Percentiles rank a stretch among this genome's conserved stretches.
These are phyloP conservation scores for Cantharis nigra DNA, from an alignment of 2,888 invertebrate species.

Conservation along the genomic window DNA sequence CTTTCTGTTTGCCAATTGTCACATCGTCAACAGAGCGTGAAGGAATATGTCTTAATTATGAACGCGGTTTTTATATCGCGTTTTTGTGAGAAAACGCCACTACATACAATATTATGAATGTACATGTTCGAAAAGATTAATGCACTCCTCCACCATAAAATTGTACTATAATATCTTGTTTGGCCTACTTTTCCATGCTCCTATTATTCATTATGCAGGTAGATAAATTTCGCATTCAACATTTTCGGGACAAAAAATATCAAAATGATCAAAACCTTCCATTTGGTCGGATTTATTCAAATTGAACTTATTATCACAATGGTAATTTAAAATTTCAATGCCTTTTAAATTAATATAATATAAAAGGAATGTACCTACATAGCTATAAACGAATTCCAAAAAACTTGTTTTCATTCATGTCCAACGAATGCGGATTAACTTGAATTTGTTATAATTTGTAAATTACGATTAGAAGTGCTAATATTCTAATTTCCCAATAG, in stretches of 20 bases:
- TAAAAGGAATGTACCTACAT: slow-evolving; percentile 1
- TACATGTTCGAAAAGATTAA: slow-evolving; percentile 26
- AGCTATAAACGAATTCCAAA: neutral
- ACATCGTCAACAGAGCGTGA: slow-evolving; percentile 29
- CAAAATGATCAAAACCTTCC: neutral
- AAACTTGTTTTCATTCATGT: slow-evolving; percentile 1
- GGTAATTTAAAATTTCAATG: neutral
- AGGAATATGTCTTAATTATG: slow-evolving; percentile 32
- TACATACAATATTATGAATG: slow-evolving; percentile 28
- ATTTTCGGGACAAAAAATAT: neutral
- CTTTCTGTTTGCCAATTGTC: slow-evolving; percentile 26
- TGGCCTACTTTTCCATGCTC: slow-evolving; percentile 4
- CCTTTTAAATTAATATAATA: neutral
- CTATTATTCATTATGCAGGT: neutral
- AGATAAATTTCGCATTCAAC: neutral
- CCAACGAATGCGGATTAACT: neutral
- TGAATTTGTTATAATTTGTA: slow-evolving; percentile 2
- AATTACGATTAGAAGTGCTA: neutral
- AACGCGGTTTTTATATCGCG: slow-evolving; percentile 32
- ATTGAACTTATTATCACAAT: neutral
- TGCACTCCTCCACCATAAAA: slow-evolving; percentile 7
- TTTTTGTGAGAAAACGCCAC: slow-evolving; percentile 27
- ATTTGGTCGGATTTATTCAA: neutral
- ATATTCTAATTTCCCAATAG: neutral
- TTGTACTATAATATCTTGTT: slow-evolving; percentile 7